These are phyloP conservation scores for Chrysomela aeneicollis DNA, from an alignment of 2,888 invertebrate genomes.

Conservation along the genomic window DNA sequence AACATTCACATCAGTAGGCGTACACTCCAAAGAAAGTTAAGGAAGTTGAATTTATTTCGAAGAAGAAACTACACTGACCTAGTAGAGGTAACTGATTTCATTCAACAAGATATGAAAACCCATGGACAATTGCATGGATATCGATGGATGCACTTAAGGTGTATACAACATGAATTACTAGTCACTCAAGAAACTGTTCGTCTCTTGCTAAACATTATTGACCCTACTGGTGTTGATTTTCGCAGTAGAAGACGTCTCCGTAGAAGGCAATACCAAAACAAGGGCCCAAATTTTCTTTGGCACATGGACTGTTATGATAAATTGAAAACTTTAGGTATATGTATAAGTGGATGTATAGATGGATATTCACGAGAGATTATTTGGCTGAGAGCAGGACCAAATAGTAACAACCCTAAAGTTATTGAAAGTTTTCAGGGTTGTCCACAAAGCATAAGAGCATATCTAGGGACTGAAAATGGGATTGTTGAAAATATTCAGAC, in stretches of 20 bases:
- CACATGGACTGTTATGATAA: slow-evolving; percentile 35
- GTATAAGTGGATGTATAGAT: slow-evolving; percentile 32
- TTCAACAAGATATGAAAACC: not conserved
- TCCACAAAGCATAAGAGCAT: slow-evolving; percentile 26
- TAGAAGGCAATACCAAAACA: slow-evolving; percentile 23
- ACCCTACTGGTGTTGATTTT: slow-evolving; percentile 4
- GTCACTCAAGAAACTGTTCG: too few relatives aligned
- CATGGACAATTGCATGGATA: not conserved
- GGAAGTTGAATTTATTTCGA: too few relatives aligned
- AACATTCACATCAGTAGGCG: not conserved
- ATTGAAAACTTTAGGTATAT: slow-evolving; percentile 32
- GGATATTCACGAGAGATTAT: slow-evolving; percentile 32
- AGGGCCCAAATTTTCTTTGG: slow-evolving; percentile 34
- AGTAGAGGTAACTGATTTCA: too few relatives aligned
- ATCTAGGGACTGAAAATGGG: slow-evolving; percentile 35
- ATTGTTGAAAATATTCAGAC: slow-evolving; percentile 22
- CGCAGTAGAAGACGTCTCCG: slow-evolving; percentile 18
- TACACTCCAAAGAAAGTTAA: slow-evolving; percentile 1
- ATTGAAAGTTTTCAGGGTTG: slow-evolving; percentile 15
- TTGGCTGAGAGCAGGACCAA: slow-evolving; percentile 24
- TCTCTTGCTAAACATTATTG: too few relatives aligned
- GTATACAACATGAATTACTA: too few relatives aligned
- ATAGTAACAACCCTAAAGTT: slow-evolving; percentile 26
- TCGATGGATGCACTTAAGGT: too few relatives aligned
- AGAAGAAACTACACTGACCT: not conserved